phyloP scores from a whole-genome alignment of 2,888 invertebrate species.

The Chesias legatella region DNA sequence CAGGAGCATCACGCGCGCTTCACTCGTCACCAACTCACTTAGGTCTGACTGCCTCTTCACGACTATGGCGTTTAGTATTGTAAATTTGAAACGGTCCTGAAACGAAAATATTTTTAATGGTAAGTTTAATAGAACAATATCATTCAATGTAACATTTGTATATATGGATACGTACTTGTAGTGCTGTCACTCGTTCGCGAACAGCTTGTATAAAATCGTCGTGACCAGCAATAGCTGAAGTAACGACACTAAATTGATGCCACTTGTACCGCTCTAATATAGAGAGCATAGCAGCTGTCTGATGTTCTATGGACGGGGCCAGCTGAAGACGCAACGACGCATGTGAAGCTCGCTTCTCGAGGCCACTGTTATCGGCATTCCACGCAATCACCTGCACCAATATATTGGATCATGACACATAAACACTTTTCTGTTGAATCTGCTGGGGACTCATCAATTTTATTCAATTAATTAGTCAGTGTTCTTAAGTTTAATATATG shows the following conservation, averaged over 20 bases:
- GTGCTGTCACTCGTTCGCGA: conserved; percentile 90
- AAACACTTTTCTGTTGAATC: too few species aligned
- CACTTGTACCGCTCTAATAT: conserved; percentile 97
- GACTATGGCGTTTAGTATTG: conserved; percentile 91
- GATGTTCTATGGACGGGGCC: conserved; percentile 97
- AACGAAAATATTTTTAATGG: conserved; percentile 4
- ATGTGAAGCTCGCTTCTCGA: conserved; percentile 89
- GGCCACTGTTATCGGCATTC: conserved; percentile 98
- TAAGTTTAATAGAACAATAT: conserved; percentile 6
- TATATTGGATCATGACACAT: neutral
- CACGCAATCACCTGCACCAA: conserved; percentile 89
- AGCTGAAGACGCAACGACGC: conserved; percentile 94
- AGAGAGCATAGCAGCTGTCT: conserved; percentile 97
- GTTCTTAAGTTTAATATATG: conserved; percentile 17
- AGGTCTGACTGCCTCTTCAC: conserved; percentile 89
- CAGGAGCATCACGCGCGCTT: conserved; percentile 94
- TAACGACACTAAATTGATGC: conserved; percentile 97
- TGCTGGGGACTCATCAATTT: too few species aligned
- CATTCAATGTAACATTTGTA: neutral
- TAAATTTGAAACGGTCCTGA: conserved; percentile 83
- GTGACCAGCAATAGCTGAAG: conserved; percentile 95
- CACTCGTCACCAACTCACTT: conserved; percentile 90
- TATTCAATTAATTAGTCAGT: neutral
- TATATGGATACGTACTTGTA: conserved; percentile 80
- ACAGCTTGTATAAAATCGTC: conserved; percentile 97